Conservation (phyloP, 2,797 vertebrate genomes). For the Anisognathus igniventris region DNA sequence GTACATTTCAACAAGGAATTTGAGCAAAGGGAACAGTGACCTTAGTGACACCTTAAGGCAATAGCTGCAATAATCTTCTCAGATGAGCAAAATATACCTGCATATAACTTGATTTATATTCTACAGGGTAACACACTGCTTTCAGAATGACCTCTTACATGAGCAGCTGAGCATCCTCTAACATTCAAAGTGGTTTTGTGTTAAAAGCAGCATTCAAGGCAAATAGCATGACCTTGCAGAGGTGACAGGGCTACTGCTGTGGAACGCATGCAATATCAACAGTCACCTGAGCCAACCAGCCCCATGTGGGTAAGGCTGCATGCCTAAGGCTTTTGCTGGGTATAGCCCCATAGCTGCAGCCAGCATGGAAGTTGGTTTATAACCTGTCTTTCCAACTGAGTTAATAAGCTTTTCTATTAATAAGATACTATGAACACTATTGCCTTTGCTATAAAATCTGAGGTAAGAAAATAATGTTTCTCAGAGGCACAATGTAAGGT, state of each 20-base stretch:
- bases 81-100: neutral
- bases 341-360: neutral
- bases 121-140: neutral
- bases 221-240: neutral
- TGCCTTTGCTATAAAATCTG: neutral
- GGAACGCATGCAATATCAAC: neutral
- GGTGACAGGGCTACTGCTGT: neutral
- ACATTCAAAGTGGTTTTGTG: neutral
- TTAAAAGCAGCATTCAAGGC: neutral
- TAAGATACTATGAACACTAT: neutral
- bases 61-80: neutral
- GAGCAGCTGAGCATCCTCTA: neutral
- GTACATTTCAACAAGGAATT: neutral
- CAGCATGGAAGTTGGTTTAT: neutral
- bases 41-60: conserved; percentile 21
- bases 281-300: neutral
- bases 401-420: neutral
- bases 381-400: neutral
- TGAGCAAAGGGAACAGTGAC: neutral
- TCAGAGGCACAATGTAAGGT: neutral
- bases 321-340: neutral
- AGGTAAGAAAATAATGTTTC: neutral
- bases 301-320: neutral
- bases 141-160: neutral
- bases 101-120: neutral